Percentiles rank a stretch among this genome's conserved stretches.
Evolutionary conservation across 2,888 invertebrate species (phyloP).

Genomic region (Actias luna): DNA sequence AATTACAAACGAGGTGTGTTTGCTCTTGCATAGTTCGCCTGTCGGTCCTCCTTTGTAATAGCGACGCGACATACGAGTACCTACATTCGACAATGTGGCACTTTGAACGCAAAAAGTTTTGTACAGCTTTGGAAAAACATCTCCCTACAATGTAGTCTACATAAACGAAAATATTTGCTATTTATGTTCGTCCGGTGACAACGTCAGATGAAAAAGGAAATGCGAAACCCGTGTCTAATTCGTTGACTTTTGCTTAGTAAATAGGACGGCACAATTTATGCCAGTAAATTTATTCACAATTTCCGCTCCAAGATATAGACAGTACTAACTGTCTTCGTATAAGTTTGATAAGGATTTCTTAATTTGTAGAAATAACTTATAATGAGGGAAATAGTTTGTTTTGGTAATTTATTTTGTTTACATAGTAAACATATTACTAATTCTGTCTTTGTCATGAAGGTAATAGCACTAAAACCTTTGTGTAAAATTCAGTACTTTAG

Average conservation of each 20-base stretch:
- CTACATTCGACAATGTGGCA: conserved; percentile 28
- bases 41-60: conserved; percentile 36
- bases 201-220: not conserved
- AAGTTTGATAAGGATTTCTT: no score
- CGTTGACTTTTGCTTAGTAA: not conserved
- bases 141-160: no score
- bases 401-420: no score
- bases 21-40: conserved; percentile 49
- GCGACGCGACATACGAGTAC: conserved; percentile 32
- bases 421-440: no score
- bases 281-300: not conserved
- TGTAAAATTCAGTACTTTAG: no score
- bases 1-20: conserved; percentile 56
- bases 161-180: not conserved
- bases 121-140: conserved; percentile 14
- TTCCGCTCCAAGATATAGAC: not conserved
- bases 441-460: no score
- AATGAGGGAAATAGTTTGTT: no score
- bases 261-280: not conserved
- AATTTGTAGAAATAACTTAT: no score
- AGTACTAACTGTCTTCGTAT: not conserved
- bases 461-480: no score
- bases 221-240: conserved; percentile 3
- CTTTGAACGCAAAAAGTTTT: conserved; percentile 16
- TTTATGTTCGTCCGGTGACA: not conserved